phyloP scores from a whole-genome alignment of 2,888 invertebrate species.

The Apantesis nais region DNA sequence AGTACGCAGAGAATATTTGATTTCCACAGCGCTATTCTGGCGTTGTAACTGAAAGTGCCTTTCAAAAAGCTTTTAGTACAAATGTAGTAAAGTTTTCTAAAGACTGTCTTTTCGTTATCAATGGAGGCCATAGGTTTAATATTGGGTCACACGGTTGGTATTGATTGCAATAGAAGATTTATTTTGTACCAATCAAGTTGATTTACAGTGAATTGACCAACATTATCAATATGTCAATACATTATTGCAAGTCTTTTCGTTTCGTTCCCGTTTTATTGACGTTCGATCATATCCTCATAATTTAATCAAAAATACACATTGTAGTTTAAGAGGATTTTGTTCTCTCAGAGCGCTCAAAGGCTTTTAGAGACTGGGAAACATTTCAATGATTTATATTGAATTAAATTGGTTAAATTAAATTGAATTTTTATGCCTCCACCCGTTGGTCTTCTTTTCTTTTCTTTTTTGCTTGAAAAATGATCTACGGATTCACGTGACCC shows the following conservation, averaged over 20 bases:
- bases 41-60: conserved; percentile 3
- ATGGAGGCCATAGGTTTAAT: conserved; percentile 1
- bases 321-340: not conserved
- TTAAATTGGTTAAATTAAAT: not conserved
- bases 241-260: not conserved
- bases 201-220: not conserved
- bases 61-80: conserved; percentile 11
- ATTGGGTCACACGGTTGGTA: not conserved
- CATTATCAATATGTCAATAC: not conserved
- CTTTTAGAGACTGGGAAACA: not conserved
- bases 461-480: not conserved
- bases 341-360: not conserved
- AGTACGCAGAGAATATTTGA: not conserved
- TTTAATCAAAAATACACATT: not conserved
- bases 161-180: not conserved
- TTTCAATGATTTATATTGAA: not conserved
- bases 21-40: not conserved
- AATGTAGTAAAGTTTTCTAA: not conserved
- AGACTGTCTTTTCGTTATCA: not conserved
- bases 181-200: not conserved
- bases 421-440: not conserved
- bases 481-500: not conserved
- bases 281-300: not conserved
- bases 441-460: not conserved
- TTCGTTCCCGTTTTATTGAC: not conserved